phyloP scores from a whole-genome alignment of 2,797 vertebrate genomes.

The Psittacula echo region DNA sequence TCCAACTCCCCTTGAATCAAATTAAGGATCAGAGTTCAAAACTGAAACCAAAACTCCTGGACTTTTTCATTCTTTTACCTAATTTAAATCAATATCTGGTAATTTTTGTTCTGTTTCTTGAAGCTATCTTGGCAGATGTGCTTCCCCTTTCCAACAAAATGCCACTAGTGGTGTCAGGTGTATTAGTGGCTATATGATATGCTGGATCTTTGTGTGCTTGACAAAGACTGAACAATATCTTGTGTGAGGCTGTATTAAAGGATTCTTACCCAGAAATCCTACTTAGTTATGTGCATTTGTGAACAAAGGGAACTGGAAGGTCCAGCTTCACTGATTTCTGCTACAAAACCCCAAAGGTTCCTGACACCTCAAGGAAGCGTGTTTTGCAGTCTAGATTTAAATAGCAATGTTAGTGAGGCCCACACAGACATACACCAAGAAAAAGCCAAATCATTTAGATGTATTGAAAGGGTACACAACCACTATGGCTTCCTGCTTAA shows the following conservation, averaged over 20 bases:
- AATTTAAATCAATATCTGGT: slow-evolving; percentile 26
- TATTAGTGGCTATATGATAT: not conserved
- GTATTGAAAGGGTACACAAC: not conserved
- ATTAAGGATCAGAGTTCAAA: slow-evolving; percentile 3
- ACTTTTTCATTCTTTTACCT: slow-evolving; percentile 9
- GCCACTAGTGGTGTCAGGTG: not conserved
- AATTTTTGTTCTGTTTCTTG: slow-evolving; percentile 14
- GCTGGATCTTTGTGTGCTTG: not conserved
- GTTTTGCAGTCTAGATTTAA: not conserved
- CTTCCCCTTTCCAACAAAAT: not conserved
- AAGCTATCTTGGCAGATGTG: slow-evolving; percentile 69
- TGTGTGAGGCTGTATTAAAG: not conserved
- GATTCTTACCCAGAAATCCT: not conserved
- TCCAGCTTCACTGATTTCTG: not conserved
- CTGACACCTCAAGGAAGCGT: not conserved
- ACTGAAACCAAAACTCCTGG: not conserved
- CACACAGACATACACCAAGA: not conserved
- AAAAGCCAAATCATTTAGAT: not conserved
- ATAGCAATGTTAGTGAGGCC: not conserved
- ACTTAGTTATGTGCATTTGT: not conserved
- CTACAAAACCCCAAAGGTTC: not conserved
- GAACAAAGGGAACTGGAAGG: not conserved
- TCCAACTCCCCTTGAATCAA: slow-evolving; percentile 28
- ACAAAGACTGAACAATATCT: not conserved
- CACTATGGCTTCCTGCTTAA: not conserved